Evolutionary conservation across 2,888 invertebrate genomes (phyloP).

Genomic region (Erebia palarica): DNA sequence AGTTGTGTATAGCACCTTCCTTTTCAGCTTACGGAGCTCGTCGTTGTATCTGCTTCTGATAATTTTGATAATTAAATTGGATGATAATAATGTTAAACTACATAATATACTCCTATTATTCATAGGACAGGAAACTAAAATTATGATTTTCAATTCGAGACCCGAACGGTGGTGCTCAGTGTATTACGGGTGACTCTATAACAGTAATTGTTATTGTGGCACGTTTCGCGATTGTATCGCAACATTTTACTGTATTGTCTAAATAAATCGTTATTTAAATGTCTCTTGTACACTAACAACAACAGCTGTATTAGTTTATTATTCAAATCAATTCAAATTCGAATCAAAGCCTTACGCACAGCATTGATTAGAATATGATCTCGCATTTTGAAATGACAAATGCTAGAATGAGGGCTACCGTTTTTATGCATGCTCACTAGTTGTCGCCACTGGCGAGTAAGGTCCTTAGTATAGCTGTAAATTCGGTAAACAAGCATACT

Average conservation of each 20-base stretch:
- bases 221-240: slow-evolving; percentile 23
- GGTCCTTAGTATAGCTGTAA: too few relatives aligned
- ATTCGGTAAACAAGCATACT: too few relatives aligned
- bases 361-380: not conserved
- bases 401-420: too few relatives aligned
- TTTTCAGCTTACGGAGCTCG: not conserved
- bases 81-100: slow-evolving; percentile 52
- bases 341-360: too few relatives aligned
- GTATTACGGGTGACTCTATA: slow-evolving; percentile 60
- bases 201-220: slow-evolving; percentile 35
- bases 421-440: too few relatives aligned
- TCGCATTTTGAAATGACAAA: not conserved
- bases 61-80: slow-evolving; percentile 69
- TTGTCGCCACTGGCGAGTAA: too few relatives aligned
- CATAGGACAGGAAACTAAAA: slow-evolving; percentile 59
- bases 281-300: not conserved
- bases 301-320: slow-evolving; percentile 4
- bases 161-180: slow-evolving; percentile 64
- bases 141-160: slow-evolving; percentile 70
- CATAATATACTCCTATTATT: slow-evolving; percentile 52
- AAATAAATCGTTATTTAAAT: slow-evolving; percentile 17
- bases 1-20: not conserved
- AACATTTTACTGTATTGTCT: slow-evolving; percentile 18
- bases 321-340: not conserved
- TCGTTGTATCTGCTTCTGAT: not conserved